Percentiles rank a stretch among this genome's conserved stretches.
Conservation (phyloP, 2,797 vertebrate genomes). For the Cephalopachus bancanus region DNA sequence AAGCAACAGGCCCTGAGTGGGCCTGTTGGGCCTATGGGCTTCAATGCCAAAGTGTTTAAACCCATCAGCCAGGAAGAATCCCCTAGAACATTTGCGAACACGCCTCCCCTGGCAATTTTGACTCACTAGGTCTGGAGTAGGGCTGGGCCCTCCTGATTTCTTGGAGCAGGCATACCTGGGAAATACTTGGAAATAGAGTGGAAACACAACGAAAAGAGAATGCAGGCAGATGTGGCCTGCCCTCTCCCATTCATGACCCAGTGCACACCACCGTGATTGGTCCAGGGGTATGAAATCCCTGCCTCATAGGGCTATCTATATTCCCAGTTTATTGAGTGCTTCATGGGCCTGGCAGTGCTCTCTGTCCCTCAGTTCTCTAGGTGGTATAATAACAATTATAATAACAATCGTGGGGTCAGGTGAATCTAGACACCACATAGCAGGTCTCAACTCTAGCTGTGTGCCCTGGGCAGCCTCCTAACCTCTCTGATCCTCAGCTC, state of each 20-base stretch:
- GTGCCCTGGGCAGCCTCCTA: background rate
- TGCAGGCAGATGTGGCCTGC: background rate
- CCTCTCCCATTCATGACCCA: too few species aligned
- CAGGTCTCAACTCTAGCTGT: background rate
- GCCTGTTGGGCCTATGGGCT: background rate
- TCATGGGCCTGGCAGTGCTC: fast-evolving
- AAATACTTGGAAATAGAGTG: background rate
- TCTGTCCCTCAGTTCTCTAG: background rate
- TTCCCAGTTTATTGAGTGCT: background rate
- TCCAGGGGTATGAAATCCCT: background rate
- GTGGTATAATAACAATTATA: too few species aligned
- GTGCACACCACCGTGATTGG: fast-evolving
- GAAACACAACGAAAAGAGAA: background rate
- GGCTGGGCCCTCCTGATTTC: background rate
- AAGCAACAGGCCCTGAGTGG: background rate
- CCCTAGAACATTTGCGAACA: background rate
- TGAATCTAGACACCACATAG: background rate
- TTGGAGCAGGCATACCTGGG: background rate
- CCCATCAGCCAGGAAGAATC: fast-evolving
- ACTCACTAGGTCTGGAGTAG: background rate
- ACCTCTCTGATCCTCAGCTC: background rate
- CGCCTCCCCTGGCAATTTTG: background rate
- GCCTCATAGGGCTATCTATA: fast-evolving
- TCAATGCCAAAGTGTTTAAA: too few species aligned
- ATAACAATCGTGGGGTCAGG: too few species aligned